These are phyloP conservation scores for Apostichopus leukothele DNA, from an alignment of 53 echinoderm and acorn worm species.

Conservation along the genomic window DNA sequence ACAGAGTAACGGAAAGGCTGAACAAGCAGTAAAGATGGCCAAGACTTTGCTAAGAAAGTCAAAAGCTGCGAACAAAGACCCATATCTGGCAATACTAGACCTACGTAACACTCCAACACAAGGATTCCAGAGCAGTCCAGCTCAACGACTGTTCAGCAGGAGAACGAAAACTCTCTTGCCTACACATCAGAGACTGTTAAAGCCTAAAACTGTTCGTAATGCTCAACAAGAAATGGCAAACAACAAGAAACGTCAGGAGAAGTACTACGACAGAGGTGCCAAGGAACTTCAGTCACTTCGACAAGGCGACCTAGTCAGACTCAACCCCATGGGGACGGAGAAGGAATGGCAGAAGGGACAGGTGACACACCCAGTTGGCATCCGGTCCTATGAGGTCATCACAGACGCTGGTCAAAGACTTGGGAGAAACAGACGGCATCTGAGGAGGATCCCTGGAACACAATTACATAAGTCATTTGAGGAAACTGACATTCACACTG, in stretches of 20 bases:
- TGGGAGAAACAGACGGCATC: no score
- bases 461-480: no score
- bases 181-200: neutral
- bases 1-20: no score
- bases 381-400: no score
- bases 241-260: conserved; percentile 1
- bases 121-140: conserved; percentile 1
- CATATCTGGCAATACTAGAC: conserved; percentile 22
- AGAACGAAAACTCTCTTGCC: conserved; percentile 26
- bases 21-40: no score
- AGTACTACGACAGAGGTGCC: conserved; percentile 14
- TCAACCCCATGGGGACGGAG: neutral
- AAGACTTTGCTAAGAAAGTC: neutral
- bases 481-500: no score
- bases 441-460: no score
- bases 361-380: no score
- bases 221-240: neutral
- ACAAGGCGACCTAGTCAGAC: neutral
- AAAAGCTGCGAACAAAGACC: neutral
- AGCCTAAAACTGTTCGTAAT: neutral
- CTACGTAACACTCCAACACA: conserved; percentile 33
- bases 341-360: neutral
- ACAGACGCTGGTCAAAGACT: no score
- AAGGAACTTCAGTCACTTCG: neutral
- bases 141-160: conserved; percentile 14